A percentile compares a stretch with the other conserved stretches of the same genome.
Evolutionary conservation across 2,113 vertebrate species (phyloP).

Genomic region (Pipa parva): DNA sequence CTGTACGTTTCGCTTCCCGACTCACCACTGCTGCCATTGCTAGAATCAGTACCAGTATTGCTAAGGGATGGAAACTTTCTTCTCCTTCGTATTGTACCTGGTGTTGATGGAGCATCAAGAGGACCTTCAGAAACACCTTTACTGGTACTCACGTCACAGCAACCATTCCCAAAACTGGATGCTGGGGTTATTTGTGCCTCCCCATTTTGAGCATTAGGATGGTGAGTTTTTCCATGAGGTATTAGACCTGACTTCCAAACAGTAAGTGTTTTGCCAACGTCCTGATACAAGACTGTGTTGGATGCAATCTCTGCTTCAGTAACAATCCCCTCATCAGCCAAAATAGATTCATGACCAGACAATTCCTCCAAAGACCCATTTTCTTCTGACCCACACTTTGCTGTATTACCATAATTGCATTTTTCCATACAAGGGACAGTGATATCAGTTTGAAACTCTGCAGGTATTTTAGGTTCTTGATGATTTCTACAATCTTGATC

Average conservation of each 20-base stretch:
- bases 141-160: slow-evolving; percentile 51
- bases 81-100: slow-evolving; percentile 75
- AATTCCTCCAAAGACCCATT: slow-evolving; percentile 79
- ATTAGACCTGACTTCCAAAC: slow-evolving; percentile 64
- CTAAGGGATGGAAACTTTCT: slow-evolving; percentile 81
- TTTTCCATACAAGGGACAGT: slow-evolving; percentile 33
- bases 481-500: slow-evolving; percentile 65
- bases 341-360: slow-evolving; percentile 83
- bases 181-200: slow-evolving; percentile 32
- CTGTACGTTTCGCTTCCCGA: slow-evolving; percentile 71
- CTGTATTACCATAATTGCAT: slow-evolving; percentile 46
- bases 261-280: slow-evolving; percentile 60
- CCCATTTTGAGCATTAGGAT: slow-evolving; percentile 26
- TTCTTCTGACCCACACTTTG: slow-evolving; percentile 62
- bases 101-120: slow-evolving; percentile 72
- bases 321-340: slow-evolving; percentile 94
- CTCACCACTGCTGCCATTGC: slow-evolving; percentile 68
- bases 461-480: slow-evolving; percentile 45
- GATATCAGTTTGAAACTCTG: slow-evolving; percentile 35
- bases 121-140: slow-evolving; percentile 51
- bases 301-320: slow-evolving; percentile 76
- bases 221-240: slow-evolving; percentile 48
- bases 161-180: slow-evolving; percentile 53
- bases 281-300: slow-evolving; percentile 55
- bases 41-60: slow-evolving; percentile 71